Evolutionary conservation across 1,140 invertebrate species (phyloP), one percentile per base, ranked within the genome.

Genomic region (Drosophila carrolli): DNA sequence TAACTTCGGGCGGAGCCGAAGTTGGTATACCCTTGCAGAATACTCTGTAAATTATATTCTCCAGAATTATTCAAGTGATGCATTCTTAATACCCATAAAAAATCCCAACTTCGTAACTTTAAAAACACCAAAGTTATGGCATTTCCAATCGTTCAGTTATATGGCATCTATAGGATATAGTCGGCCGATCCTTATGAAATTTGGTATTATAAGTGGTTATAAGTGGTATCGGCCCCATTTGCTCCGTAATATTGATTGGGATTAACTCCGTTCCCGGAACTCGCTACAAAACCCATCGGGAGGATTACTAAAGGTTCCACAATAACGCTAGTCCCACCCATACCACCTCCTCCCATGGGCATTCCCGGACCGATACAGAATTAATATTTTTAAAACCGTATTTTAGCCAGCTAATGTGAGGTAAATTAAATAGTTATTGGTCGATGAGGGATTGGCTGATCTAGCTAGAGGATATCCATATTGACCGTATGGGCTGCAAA

Each of bases 401-500:
- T 23, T 27, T 63, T 78, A 66, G 51, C 66, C 73, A 60, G 61
- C 71, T 65, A 83, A 23, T 10, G 53, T 65, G n/a, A 86, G 68
- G 40, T 86, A 86, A 4, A 82, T 50, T 62, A 86, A 56, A 59
- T 81, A 85, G 44, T 86, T 86, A 44, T 67, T 86, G 7, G 61
- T 78, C 38, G 58, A 27, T n/a, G 78, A 62, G 38, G 74, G 78
- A n/a, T 35, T 40, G 10, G 51, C 65, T 19, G 67, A 48, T 66
- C 67, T 57, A 35, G 53, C 37, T 8, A 71, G 63, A 29, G 67
- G 67, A 37, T 71, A 71, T 6, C 67, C 66, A 35, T 71, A 57
- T n/a, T 71, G 65, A 5, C 27, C 37, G 5, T 60, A 76, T 0
- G 55, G 19, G 46, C 29, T 37, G 23, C 23, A 23, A 23, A 23